Base-by-base conservation (phyloP, 2,888 invertebrate species). In the Chrysina gloriosa region DNA sequence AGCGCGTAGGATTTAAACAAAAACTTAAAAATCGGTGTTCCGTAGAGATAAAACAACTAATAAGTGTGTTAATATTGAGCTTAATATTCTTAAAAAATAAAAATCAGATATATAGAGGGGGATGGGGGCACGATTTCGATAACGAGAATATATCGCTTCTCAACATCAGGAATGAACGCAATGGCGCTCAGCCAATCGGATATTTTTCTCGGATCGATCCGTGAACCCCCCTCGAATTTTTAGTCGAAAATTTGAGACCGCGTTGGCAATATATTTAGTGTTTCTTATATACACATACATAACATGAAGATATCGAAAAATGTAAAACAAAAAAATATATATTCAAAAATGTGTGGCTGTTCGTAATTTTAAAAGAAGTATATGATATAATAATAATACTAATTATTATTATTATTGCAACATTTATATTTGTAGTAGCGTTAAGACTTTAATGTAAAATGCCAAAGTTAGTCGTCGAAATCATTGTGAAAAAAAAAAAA, bases 11-110 rank as follows among this genome's bases (percentile, higher is more conserved):
- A 76, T 79, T 76, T 39, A 39, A 39, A 7, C 11, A 48, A 76
- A 79, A 78, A 75, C 76, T 70, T 64, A 72, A 61, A 61, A 69
- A 71, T 81, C 77, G 81, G 81, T 83, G 83, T 83, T 83, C 82
- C 81, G 81, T 83, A 83, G 81, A 74, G 75, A 71, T 69, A 25
- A 39, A 61, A 52, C 52, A 45, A 42, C 14, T 14, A 45, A 69
- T 79, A 81, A 80, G 79, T 73, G 76, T 79, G 78, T 79, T 80
- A 71, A 29, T 77, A 75, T 76, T 77, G 78, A 78, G 79, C 78
- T 79, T 80, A 78, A 75, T 63, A 69, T 29, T 45, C 58, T 42
- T 61, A 61, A 42, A 25, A 27, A 16, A 39, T 4, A 56, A 16
- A 34, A 27, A 19, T 21, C 9, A 11, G 25, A 11, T 21, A 47